phyloP scores from a whole-genome alignment of 2,797 vertebrate species.

The Hyperoplus immaculatus region DNA sequence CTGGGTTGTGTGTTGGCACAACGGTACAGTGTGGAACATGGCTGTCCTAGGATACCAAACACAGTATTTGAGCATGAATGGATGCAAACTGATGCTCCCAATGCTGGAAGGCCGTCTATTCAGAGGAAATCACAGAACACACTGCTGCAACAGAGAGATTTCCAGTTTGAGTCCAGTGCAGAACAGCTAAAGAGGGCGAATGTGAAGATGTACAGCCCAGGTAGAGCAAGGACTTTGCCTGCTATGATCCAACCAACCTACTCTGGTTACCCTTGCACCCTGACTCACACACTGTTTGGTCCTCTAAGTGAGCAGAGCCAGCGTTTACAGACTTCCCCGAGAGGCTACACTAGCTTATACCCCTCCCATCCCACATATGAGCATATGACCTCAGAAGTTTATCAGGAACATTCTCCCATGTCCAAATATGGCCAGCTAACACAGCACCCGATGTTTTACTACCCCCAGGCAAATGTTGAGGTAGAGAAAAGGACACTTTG shows the following conservation, averaged over 20 bases:
- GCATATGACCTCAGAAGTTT: slow-evolving; percentile 80
- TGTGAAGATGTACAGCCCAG: slow-evolving; percentile 68
- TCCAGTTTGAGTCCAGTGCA: slow-evolving; percentile 68
- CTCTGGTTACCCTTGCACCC: slow-evolving; percentile 69
- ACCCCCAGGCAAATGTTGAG: slow-evolving; percentile 71
- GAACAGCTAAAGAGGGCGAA: slow-evolving; percentile 71
- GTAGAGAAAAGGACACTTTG: slow-evolving; percentile 73
- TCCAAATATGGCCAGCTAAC: slow-evolving; percentile 85
- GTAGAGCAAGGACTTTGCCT: slow-evolving; percentile 56
- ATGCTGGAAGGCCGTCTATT: slow-evolving; percentile 57
- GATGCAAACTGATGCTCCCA: slow-evolving; percentile 67
- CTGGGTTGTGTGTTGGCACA: slow-evolving; percentile 80
- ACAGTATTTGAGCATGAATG: slow-evolving; percentile 77
- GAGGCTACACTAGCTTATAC: slow-evolving; percentile 74
- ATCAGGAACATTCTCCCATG: slow-evolving; percentile 79
- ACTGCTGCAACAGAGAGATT: slow-evolving; percentile 71
- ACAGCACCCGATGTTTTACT: slow-evolving; percentile 83
- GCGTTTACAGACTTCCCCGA: slow-evolving; percentile 72
- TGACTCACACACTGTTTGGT: slow-evolving; percentile 60
- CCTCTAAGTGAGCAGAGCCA: slow-evolving; percentile 77
- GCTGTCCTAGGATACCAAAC: slow-evolving; percentile 64
- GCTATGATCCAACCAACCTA: slow-evolving; percentile 80
- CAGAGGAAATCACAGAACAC: slow-evolving; percentile 73
- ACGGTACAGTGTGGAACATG: slow-evolving; percentile 72
- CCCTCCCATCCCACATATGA: slow-evolving; percentile 79